Conservation (phyloP, 2,888 invertebrate species). For the Sthenelais limicola region DNA sequence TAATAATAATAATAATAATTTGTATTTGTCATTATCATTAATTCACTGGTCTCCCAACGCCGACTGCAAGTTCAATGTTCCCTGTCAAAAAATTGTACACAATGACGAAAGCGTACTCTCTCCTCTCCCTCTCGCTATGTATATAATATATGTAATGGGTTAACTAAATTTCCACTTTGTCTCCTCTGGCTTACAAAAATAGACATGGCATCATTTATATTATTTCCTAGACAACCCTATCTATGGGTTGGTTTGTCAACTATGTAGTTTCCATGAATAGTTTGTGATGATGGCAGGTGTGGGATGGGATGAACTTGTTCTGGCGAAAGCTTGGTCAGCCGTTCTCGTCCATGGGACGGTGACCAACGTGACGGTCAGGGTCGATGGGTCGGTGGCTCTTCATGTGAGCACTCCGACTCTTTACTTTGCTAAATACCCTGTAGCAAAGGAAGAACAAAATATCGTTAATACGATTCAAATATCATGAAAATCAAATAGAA, state of each 20-base stretch:
- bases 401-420: constrained; percentile 99
- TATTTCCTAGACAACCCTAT: background rate
- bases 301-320: no score
- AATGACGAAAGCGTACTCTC: background rate
- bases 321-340: constrained; percentile 13
- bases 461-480: background rate
- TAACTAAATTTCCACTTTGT: no score
- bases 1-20: no score
- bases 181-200: background rate
- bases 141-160: no score
- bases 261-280: background rate
- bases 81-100: constrained; percentile 17
- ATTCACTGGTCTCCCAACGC: no score
- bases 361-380: constrained; percentile 10
- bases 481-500: background rate
- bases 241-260: background rate
- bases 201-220: background rate
- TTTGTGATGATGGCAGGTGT: constrained; percentile 2
- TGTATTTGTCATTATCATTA: no score
- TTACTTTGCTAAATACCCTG: constrained; percentile 98
- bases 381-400: constrained; percentile 82
- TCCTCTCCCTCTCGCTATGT: constrained; percentile 2
- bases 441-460: constrained; percentile 62
- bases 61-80: no score
- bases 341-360: constrained; percentile 21